Evolutionary conservation across 2,888 invertebrate genomes (phyloP), one percentile per base, ranked within the genome.

Genomic region (Dione juno): DNA sequence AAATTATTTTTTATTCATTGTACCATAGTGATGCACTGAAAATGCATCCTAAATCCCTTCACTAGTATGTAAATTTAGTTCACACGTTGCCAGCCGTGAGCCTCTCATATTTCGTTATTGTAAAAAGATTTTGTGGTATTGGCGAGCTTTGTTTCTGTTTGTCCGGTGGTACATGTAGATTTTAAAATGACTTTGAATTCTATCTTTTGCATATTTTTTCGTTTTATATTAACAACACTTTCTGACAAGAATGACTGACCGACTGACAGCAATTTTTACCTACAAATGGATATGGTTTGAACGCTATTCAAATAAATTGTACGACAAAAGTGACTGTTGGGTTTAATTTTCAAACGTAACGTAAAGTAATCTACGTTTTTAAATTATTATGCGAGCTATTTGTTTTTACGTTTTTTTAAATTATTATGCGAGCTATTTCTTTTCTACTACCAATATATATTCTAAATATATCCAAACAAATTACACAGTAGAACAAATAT

Each of bases 11-110:
- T 16, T n/a, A 50, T 37, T 37, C 9, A n/a, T 7, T 16, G 16
- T 57, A 16, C 16, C 11, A 61, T 61, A 35, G 45, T 61, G 28
- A 61, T 45, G 28, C 45, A 61, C 19, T 61, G 68, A 43, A 52
- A 53, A 35, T 68, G 11, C 16, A 68, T 19, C 41, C 68, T 28
- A 37, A 66, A 61, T 48, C 52, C 53, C 59, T 64, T 65, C 59
- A 57, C 66, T 71, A 67, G 61, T 73, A 75, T 76, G 76, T 73
- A 74, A 76, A 76, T 75, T 69, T 76, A 74, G 67, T 71, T 74
- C 64, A 52, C 65, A 57, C 70, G 72, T 67, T 66, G 13, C 28
- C 61, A 67, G 70, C 45, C 63, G 59, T 63, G 52, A 71, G 61
- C 59, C 70, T 41, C 66, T 68, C 69, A 69, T 74, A 71, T 74